Conservation (phyloP, 2,797 vertebrate species). For the Staurois parvus region DNA sequence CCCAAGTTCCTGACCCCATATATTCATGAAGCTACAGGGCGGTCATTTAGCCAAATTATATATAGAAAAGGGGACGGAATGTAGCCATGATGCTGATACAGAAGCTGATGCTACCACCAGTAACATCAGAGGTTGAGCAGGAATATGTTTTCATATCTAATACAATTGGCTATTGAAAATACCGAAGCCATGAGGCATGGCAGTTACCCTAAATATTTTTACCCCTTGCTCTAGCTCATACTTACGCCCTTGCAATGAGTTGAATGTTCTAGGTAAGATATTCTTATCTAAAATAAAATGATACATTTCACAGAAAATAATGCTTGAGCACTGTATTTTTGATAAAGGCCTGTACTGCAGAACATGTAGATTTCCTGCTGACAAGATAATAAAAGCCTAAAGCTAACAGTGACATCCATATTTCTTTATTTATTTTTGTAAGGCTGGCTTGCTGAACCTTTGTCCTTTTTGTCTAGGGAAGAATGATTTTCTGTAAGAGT, state of each 20-base stretch:
- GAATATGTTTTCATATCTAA: too few relatives aligned
- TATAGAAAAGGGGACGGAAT: too few relatives aligned
- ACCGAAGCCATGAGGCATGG: too few relatives aligned
- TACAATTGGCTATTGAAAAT: too few relatives aligned
- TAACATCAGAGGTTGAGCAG: too few relatives aligned
- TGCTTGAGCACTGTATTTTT: neutral
- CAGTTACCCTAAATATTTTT: too few relatives aligned
- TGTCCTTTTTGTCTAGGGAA: neutral
- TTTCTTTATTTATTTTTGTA: neutral
- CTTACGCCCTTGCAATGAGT: neutral
- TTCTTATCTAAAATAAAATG: neutral
- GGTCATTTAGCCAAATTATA: too few relatives aligned
- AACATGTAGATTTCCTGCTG: neutral
- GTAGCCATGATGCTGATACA: too few relatives aligned
- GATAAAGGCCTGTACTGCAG: neutral
- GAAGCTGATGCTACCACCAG: too few relatives aligned
- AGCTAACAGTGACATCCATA: neutral
- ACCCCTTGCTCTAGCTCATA: too few relatives aligned
- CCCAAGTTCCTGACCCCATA: too few relatives aligned
- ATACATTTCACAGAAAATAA: neutral
- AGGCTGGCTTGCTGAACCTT: neutral
- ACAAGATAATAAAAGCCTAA: constrained; percentile 9
- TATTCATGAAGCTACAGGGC: too few relatives aligned
- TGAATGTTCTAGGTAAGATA: neutral
- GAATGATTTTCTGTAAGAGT: neutral